A percentile compares a stretch with the other conserved stretches of the same genome.
Evolutionary conservation across 2,888 invertebrate genomes (phyloP).

Genomic region (Ennomos quercinarius): DNA sequence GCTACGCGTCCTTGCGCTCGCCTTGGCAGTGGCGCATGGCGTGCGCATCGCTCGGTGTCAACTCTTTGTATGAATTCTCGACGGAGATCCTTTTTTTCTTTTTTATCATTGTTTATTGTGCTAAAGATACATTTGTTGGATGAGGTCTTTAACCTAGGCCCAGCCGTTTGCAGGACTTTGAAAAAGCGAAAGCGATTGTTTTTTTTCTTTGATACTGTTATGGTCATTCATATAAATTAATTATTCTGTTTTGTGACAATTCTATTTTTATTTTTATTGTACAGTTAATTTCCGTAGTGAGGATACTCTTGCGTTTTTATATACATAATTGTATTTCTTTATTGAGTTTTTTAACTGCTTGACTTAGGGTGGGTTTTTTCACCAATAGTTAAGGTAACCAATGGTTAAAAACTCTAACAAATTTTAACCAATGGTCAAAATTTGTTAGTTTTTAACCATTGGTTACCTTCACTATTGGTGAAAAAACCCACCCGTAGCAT

Average conservation of each 20-base stretch:
- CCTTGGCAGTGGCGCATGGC: conserved; percentile 70
- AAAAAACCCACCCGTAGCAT: too few relatives aligned
- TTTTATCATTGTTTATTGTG: conserved; percentile 68
- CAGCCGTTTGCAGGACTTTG: conserved; percentile 24
- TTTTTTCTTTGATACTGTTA: conserved; percentile 12
- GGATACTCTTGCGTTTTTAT: too few relatives aligned
- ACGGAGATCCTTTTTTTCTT: conserved; percentile 54
- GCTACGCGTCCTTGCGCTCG: conserved; percentile 67
- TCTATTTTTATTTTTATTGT: too few relatives aligned
- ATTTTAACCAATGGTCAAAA: too few relatives aligned
- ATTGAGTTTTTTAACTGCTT: not conserved
- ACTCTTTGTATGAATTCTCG: conserved; percentile 76
- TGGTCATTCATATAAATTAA: too few relatives aligned
- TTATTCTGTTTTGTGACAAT: too few relatives aligned
- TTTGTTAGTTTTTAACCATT: too few relatives aligned
- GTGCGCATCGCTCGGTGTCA: conserved; percentile 68
- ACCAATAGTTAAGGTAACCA: too few relatives aligned
- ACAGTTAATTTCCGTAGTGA: too few relatives aligned
- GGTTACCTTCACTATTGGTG: too few relatives aligned
- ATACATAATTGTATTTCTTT: not conserved
- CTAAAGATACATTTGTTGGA: conserved; percentile 57
- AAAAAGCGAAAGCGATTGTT: conserved; percentile 37
- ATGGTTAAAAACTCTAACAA: too few relatives aligned
- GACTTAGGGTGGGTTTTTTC: too few relatives aligned
- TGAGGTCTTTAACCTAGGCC: conserved; percentile 68